Percentiles rank a stretch among this genome's conserved stretches.
Evolutionary conservation across 2,113 vertebrate species (phyloP).

Genomic region (Trichechus manatus): DNA sequence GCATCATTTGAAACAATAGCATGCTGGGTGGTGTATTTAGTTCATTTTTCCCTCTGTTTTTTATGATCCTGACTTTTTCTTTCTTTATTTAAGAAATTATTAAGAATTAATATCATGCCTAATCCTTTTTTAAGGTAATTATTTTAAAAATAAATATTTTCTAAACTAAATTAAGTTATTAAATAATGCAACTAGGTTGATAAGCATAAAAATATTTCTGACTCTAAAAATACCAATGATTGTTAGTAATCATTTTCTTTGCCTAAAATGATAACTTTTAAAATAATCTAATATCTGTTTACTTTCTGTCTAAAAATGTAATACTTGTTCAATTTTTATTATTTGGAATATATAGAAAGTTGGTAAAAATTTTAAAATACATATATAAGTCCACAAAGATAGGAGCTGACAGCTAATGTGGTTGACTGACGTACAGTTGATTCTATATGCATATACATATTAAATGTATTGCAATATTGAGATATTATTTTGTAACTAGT

Average conservation of each 20-base stretch:
- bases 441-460: neutral
- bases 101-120: neutral
- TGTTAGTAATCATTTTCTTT: neutral
- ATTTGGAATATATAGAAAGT: neutral
- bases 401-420: neutral
- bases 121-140: neutral
- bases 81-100: constrained; percentile 14
- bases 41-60: constrained; percentile 5
- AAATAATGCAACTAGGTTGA: neutral
- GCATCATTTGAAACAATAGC: constrained; percentile 38
- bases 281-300: neutral
- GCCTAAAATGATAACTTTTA: neutral
- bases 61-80: neutral
- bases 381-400: neutral
- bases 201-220: neutral
- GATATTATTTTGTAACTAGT: neutral
- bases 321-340: neutral
- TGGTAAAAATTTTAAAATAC: constrained; percentile 6
- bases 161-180: neutral
- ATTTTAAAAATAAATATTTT: neutral
- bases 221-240: neutral
- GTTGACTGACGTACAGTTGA: neutral
- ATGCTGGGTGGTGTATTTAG: neutral
- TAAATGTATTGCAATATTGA: neutral
- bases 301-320: neutral